Evolutionary conservation across 64 coral and sea anemone species (phyloP).

Genomic region (Stichodactyla mertensii): DNA sequence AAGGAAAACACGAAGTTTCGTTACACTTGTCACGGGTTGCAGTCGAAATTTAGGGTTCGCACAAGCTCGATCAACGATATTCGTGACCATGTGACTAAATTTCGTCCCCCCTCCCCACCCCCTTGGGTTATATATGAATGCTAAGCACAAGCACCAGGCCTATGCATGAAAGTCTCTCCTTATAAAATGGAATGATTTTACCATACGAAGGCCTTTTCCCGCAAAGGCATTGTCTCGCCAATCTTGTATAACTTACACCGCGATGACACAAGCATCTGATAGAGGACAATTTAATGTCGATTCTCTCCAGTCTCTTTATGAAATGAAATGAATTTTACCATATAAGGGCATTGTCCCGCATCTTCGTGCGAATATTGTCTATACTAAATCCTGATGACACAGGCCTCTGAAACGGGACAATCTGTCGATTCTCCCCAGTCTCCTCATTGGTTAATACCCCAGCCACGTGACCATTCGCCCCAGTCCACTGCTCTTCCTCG

Average conservation of each 20-base stretch:
- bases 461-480: slow-evolving; percentile 3
- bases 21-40: not conserved
- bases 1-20: not conserved
- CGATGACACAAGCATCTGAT: too few relatives aligned
- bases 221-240: slow-evolving; percentile 22
- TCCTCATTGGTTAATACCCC: not conserved
- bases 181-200: not conserved
- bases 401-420: slow-evolving; percentile 1
- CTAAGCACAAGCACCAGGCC: not conserved
- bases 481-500: not conserved
- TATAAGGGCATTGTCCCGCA: slow-evolving; percentile 34
- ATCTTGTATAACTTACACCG: too few relatives aligned
- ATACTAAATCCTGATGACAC: not conserved
- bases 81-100: not conserved
- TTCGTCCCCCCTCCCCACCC: not conserved
- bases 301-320: too few relatives aligned
- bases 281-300: too few relatives aligned
- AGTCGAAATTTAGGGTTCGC: too few relatives aligned
- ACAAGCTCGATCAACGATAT: not conserved
- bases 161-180: not conserved
- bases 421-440: not conserved
- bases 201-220: slow-evolving; percentile 33
- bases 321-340: not conserved
- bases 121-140: not conserved
- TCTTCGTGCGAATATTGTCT: slow-evolving; percentile 19